phyloP scores from a whole-genome alignment of 2,888 invertebrate genomes.

The Crematogaster levior region DNA sequence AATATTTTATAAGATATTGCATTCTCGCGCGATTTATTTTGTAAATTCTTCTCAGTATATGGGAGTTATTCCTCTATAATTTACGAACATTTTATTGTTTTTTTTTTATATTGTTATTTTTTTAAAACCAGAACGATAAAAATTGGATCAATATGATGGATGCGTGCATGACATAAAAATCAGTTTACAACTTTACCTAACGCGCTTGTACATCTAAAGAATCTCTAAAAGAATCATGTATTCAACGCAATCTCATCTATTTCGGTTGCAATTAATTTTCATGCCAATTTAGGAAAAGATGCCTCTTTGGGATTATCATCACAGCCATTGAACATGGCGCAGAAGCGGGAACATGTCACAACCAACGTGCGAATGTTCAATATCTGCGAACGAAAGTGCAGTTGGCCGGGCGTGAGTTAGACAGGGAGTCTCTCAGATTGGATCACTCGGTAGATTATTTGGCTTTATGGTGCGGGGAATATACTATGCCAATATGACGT shows the following conservation, averaged over 20 bases:
- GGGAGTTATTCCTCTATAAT: not conserved
- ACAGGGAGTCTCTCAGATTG: conserved; percentile 55
- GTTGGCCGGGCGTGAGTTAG: conserved; percentile 49
- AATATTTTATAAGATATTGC: not conserved
- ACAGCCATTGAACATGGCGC: not conserved
- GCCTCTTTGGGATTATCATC: not conserved
- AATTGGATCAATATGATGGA: not conserved
- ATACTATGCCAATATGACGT: conserved; percentile 83
- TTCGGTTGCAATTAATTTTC: not conserved
- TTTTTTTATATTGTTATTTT: not conserved
- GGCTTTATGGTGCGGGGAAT: conserved; percentile 84
- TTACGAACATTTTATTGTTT: not conserved
- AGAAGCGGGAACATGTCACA: conserved; percentile 25
- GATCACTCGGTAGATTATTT: conserved; percentile 83
- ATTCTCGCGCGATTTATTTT: not conserved
- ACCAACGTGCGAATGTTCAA: conserved; percentile 49
- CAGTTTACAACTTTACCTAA: not conserved
- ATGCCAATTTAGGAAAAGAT: not conserved
- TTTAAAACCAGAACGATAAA: not conserved
- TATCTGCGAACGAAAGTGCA: conserved; percentile 52
- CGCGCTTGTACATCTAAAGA: not conserved
- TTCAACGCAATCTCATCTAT: not conserved
- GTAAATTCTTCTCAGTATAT: not conserved
- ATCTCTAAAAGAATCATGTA: not conserved
- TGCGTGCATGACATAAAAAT: not conserved